These are phyloP conservation scores for Parus major DNA, from an alignment of 2,113 vertebrate species.

Conservation along the genomic window DNA sequence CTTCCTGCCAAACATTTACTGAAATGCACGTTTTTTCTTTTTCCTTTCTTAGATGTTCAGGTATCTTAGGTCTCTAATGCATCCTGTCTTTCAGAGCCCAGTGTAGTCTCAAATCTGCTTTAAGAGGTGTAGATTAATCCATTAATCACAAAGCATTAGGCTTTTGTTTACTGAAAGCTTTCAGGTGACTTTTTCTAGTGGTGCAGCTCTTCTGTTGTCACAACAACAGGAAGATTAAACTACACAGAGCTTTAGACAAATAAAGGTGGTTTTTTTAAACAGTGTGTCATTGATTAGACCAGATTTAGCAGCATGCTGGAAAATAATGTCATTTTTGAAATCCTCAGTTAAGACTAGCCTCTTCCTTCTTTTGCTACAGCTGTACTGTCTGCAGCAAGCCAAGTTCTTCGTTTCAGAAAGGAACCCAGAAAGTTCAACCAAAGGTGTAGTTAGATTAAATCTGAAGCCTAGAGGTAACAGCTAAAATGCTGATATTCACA, in stretches of 20 bases:
- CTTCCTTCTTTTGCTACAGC: not conserved
- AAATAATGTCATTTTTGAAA: not conserved
- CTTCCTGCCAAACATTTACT: not conserved
- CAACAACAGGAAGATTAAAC: not conserved
- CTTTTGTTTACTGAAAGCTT: conserved; percentile 42
- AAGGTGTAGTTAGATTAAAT: not conserved
- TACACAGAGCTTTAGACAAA: conserved; percentile 2
- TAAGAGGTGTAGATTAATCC: conserved; percentile 1
- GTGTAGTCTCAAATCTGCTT: not conserved
- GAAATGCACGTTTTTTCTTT: not conserved
- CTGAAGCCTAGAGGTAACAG: not conserved
- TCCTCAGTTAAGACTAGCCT: not conserved
- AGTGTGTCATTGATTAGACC: not conserved
- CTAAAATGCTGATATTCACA: not conserved
- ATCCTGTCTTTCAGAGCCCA: conserved; percentile 1
- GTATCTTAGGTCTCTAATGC: not conserved
- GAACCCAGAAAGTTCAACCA: not conserved
- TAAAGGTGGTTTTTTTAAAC: not conserved
- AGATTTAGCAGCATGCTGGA: not conserved
- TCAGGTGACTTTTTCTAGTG: not conserved
- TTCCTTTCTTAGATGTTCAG: not conserved
- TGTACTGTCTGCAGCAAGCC: not conserved
- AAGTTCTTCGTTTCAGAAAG: not conserved
- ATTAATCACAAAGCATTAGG: conserved; percentile 5
- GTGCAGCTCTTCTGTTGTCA: conserved; percentile 13